Conservation (phyloP, 2,797 vertebrate species). For the Columba guinea region DNA sequence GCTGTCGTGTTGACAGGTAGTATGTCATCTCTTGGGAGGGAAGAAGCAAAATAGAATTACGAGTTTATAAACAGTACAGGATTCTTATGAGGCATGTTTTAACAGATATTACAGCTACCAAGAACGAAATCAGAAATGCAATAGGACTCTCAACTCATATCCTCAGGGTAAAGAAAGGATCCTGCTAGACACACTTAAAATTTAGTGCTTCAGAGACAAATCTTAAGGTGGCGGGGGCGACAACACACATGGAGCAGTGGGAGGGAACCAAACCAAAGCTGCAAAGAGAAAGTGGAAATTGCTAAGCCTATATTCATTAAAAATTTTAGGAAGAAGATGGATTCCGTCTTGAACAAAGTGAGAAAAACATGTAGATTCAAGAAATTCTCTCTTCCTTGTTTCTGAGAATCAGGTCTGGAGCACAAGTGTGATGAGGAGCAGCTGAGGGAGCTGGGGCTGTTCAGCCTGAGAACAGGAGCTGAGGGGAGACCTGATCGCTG, state of each 20-base stretch:
- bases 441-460: neutral
- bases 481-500: neutral
- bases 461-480: neutral
- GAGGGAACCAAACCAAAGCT: neutral
- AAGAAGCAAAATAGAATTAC: neutral
- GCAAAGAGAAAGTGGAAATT: neutral
- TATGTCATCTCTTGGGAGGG: neutral
- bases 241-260: no score
- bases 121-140: neutral
- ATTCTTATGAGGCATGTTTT: neutral
- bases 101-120: neutral
- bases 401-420: neutral
- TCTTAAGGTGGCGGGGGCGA: neutral
- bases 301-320: neutral
- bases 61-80: neutral
- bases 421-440: rapidly evolving
- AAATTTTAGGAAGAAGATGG: neutral
- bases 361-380: neutral
- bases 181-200: neutral
- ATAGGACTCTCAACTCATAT: neutral
- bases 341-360: neutral
- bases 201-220: neutral
- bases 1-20: neutral
- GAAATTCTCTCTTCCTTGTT: neutral
- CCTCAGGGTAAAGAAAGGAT: neutral